Conservation (phyloP, 2,113 vertebrate species). For the Pterophyllum scalare region DNA sequence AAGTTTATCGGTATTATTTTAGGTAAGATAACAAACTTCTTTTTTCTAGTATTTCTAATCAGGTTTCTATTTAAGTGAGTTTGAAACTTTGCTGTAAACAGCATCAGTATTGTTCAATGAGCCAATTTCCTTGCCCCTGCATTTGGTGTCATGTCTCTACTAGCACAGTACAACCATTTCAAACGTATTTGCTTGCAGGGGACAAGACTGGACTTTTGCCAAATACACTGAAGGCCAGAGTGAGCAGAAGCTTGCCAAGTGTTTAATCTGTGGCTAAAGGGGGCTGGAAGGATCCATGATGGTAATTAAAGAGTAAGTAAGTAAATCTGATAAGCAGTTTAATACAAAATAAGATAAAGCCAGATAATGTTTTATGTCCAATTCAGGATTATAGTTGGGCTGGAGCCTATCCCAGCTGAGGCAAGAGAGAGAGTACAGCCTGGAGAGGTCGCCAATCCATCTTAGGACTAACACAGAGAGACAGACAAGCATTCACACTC, state of each 20-base stretch:
- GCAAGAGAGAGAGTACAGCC: too few species aligned
- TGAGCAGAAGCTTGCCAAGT: not conserved
- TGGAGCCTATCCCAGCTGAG: too few species aligned
- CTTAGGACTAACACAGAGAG: too few species aligned
- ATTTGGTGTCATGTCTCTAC: fast-evolving
- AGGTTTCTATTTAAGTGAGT: too few species aligned
- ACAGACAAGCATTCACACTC: too few species aligned
- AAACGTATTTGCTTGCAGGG: not conserved
- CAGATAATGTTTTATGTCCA: not conserved
- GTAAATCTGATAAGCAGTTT: not conserved
- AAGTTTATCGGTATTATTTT: too few species aligned
- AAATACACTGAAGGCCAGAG: not conserved
- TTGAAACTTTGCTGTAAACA: not conserved
- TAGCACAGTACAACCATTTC: not conserved
- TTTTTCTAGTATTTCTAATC: too few species aligned
- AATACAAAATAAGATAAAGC: not conserved
- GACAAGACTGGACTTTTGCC: not conserved
- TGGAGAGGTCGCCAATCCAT: too few species aligned
- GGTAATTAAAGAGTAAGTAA: not conserved
- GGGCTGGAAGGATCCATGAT: fast-evolving
- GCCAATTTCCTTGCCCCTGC: not conserved
- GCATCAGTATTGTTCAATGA: not conserved
- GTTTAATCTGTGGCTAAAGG: not conserved
- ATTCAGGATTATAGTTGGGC: too few species aligned
- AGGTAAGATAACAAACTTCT: too few species aligned